Conservation (phyloP, 2,888 invertebrate genomes). For the Petrophora chlorosata region DNA sequence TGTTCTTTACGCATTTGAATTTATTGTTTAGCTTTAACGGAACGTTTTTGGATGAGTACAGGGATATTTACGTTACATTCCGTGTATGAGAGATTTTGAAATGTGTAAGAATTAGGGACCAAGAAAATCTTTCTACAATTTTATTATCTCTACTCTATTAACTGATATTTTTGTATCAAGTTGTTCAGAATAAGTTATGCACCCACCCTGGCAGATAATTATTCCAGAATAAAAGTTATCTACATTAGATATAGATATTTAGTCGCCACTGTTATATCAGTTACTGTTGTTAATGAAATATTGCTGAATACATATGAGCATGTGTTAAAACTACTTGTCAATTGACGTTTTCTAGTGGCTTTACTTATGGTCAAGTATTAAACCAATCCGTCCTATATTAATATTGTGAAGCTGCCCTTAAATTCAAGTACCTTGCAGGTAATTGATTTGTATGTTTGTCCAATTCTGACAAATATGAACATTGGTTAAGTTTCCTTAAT, state of each 20-base stretch:
- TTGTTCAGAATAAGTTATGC: no score
- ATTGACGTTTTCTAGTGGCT: not conserved
- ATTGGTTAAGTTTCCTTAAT: slow-evolving; percentile 29
- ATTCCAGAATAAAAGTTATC: no score
- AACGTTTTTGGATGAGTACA: slow-evolving; percentile 30
- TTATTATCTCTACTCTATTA: no score
- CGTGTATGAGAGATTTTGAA: slow-evolving; percentile 19
- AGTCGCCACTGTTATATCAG: no score
- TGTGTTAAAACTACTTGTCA: slow-evolving; percentile 1
- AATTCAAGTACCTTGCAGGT: no score
- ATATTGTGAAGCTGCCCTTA: not conserved
- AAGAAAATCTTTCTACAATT: not conserved
- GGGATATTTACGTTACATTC: slow-evolving; percentile 36
- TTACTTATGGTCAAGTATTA: slow-evolving; percentile 5
- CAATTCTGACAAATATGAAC: not conserved
- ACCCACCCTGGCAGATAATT: no score
- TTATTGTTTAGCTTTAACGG: slow-evolving; percentile 26
- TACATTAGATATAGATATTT: no score
- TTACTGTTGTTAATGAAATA: not conserved
- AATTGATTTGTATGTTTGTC: not conserved
- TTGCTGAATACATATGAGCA: not conserved
- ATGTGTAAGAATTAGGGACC: slow-evolving; percentile 14
- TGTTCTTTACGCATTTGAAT: slow-evolving; percentile 12
- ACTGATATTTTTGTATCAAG: no score
- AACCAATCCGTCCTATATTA: slow-evolving; percentile 13